Base-by-base conservation (phyloP, 2,888 invertebrate species). In the Criorhina ranunculi region DNA sequence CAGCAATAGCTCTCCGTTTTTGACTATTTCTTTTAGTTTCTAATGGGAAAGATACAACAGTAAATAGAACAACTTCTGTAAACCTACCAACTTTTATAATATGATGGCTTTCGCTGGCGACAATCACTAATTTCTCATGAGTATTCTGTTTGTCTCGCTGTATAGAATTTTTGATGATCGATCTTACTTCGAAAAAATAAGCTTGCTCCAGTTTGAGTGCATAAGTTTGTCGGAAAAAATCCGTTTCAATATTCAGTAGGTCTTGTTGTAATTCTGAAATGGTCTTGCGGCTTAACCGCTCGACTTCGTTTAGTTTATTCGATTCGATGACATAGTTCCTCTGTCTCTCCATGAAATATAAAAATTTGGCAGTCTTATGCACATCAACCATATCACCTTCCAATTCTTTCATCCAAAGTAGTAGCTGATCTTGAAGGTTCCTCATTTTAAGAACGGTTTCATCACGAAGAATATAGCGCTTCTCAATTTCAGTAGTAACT, bases 1-100 rank as follows among this genome's bases (percentile, higher is more conserved):
- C 0, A 91, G 72, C 1, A 91, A 62, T 4, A 90, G 78, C 24
- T 91, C 90, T 0, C 92, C 92, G 33, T 89, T 88, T 66, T 89
- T 90, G 0, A 88, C 88, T 11, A 89, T 44, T 15, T 87, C 86
- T 44, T 87, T 80, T 15, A 87, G 88, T 78, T 88, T 86, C 91
- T 91, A 33, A 1, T 0, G 11, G 29, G 19, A 33, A 62, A 7
- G 0, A 12, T 6, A 67, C 7, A 11, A 49, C 8, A n/a, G 1
- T 0, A 31, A n/a, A 15, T 3, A 8, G 29, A 19, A 35, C 4
- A 64, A 42, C 9, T 5, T 5, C 11, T 33, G 24, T 35, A 5
- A 7, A 17, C 6, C 1, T 37, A 78, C 79, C 24, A 53, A 91
- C 91, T 88, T 90, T 89, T 5, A 88, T 85, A 4, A 89, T 24